These are phyloP conservation scores for Chaetogeoica ovagalla DNA, from an alignment of 2,888 invertebrate genomes.

Conservation along the genomic window DNA sequence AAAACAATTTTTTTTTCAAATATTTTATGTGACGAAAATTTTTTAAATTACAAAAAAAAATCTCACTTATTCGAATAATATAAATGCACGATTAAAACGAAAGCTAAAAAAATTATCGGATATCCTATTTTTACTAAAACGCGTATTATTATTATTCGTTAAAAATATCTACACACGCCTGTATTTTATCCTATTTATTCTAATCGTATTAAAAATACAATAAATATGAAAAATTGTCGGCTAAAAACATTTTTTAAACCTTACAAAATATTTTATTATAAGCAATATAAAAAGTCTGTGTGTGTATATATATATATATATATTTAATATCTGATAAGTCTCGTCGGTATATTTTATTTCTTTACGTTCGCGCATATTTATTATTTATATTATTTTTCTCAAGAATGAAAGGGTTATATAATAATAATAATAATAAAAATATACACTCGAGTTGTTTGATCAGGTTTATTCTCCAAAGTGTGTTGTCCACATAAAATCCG, in stretches of 20 bases:
- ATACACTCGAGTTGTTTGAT: slow-evolving; percentile 22
- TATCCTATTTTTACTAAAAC: neutral
- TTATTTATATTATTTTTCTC: slow-evolving; percentile 1
- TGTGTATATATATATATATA: no score
- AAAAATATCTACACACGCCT: no score
- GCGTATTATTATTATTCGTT: neutral
- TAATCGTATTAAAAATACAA: no score
- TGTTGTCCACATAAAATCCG: slow-evolving; percentile 33
- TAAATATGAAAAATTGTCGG: neutral
- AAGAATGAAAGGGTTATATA: slow-evolving; percentile 2
- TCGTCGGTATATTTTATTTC: slow-evolving; percentile 18
- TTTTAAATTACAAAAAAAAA: no score
- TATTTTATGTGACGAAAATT: no score
- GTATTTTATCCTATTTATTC: no score
- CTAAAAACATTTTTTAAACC: neutral
- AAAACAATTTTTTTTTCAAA: no score
- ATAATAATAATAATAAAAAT: slow-evolving; percentile 14
- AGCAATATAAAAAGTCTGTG: neutral
- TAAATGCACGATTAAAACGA: no score
- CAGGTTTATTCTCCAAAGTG: slow-evolving; percentile 3
- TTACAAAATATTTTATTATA: slow-evolving; percentile 11
- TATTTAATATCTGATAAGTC: neutral
- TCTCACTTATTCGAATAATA: no score
- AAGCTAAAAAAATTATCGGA: no score
- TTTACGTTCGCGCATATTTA: neutral